phyloP scores from a whole-genome alignment of 2,113 vertebrate genomes.

The Petaurus breviceps region DNA sequence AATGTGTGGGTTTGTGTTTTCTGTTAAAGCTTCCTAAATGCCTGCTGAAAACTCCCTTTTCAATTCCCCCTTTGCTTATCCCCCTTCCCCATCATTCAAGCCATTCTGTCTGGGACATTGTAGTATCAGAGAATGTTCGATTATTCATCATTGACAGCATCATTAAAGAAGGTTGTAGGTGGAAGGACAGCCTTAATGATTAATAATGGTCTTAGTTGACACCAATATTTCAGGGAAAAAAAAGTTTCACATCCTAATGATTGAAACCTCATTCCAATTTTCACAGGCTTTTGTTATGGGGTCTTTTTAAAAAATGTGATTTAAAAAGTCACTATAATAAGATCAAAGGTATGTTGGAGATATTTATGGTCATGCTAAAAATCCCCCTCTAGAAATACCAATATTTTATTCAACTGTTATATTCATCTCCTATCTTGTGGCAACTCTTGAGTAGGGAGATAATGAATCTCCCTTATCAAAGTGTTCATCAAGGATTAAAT shows the following conservation, averaged over 20 bases:
- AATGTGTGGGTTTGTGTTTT: conserved; percentile 42
- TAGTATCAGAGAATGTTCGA: conserved; percentile 43
- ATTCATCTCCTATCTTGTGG: conserved; percentile 12
- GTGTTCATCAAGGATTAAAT: conserved; percentile 46
- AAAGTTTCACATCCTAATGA: conserved; percentile 44
- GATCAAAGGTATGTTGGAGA: conserved; percentile 21
- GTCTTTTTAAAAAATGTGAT: conserved; percentile 5
- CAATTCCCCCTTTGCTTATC: not conserved
- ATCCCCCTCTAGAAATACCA: not conserved
- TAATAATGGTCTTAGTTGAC: conserved; percentile 3
- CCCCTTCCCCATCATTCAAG: not conserved
- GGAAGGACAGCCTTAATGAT: conserved; percentile 17
- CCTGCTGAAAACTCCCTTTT: not conserved
- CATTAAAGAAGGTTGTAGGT: conserved; percentile 40
- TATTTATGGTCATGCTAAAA: not conserved
- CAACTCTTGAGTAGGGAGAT: conserved; percentile 12
- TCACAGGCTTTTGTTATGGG: conserved; percentile 27
- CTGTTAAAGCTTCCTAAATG: conserved; percentile 27
- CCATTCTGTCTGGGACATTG: conserved; percentile 11
- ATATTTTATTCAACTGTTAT: not conserved
- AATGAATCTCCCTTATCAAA: not conserved
- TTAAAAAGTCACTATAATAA: not conserved
- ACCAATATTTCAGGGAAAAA: conserved; percentile 38
- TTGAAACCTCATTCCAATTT: conserved; percentile 50
- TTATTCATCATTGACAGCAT: conserved; percentile 37